A percentile compares a stretch with the other conserved stretches of the same genome.
Evolutionary conservation across 2,113 vertebrate genomes (phyloP).

Genomic region (Dunckerocampus dactyliophorus): DNA sequence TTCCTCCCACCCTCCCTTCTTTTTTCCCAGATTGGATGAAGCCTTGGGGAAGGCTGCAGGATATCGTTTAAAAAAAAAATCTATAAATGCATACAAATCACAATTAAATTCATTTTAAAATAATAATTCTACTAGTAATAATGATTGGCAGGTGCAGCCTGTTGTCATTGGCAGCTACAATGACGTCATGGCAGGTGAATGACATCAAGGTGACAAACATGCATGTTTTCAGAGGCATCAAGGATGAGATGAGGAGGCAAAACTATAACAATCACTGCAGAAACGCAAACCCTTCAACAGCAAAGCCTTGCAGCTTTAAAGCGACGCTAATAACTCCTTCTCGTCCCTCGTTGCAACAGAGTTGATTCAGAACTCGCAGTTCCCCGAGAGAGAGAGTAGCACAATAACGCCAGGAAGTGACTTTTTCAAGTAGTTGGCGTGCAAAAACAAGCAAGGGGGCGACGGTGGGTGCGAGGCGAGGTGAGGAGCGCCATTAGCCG

Average conservation of each 20-base stretch:
- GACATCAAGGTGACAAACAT: conserved; percentile 23
- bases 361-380: too few relatives aligned
- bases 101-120: conserved; percentile 1
- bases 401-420: too few relatives aligned
- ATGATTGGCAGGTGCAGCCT: conserved; percentile 14
- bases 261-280: too few relatives aligned
- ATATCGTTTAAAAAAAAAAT: conserved; percentile 13
- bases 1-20: not conserved
- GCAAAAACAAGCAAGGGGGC: too few relatives aligned
- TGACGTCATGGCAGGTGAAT: conserved; percentile 32
- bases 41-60: conserved; percentile 20
- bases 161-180: conserved; percentile 12
- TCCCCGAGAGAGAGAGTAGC: too few relatives aligned
- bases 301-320: too few relatives aligned
- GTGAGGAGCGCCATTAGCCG: not conserved
- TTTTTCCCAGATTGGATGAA: conserved; percentile 23
- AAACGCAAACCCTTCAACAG: too few relatives aligned
- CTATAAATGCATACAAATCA: conserved; percentile 6
- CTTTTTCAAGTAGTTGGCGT: too few relatives aligned
- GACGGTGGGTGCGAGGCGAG: not conserved
- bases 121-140: conserved; percentile 1
- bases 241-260: too few relatives aligned
- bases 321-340: too few relatives aligned
- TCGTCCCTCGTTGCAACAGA: too few relatives aligned
- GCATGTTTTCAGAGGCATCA: too few relatives aligned